Percentiles rank a stretch among this genome's conserved stretches.
phyloP scores from a whole-genome alignment of 2,888 invertebrate genomes.

The Eupeodes luniger region DNA sequence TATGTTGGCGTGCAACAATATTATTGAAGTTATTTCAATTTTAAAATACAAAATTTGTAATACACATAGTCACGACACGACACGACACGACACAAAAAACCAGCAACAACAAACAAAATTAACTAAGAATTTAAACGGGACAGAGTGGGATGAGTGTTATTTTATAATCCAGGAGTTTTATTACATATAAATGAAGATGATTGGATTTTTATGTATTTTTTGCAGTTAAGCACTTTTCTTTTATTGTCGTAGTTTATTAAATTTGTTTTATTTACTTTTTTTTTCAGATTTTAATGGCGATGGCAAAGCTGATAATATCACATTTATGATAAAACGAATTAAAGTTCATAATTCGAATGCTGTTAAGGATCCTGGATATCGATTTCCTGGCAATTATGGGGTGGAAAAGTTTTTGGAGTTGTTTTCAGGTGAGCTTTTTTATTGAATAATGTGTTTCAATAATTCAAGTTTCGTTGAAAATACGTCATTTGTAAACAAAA shows the following conservation, averaged over 20 bases:
- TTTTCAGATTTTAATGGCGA: conserved; percentile 95
- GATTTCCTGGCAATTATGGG: conserved; percentile 97
- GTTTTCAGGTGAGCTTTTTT: conserved; percentile 91
- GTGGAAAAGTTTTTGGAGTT: conserved; percentile 99
- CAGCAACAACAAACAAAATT: neutral
- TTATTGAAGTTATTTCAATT: conserved; percentile 28
- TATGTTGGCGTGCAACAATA: neutral
- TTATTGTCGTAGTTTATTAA: neutral
- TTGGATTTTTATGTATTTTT: neutral
- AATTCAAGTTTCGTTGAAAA: no score
- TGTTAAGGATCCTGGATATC: conserved; percentile 92
- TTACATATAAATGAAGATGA: neutral
- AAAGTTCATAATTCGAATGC: conserved; percentile 96
- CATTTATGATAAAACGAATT: conserved; percentile 97
- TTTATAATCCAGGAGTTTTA: neutral
- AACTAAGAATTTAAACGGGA: neutral
- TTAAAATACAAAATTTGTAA: neutral
- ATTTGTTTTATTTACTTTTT: neutral
- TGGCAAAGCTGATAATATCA: conserved; percentile 95
- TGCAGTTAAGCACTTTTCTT: neutral
- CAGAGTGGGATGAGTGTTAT: neutral
- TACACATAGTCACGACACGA: neutral
- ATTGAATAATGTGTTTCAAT: neutral
- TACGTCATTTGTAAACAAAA: no score
- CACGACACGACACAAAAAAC: no score